phyloP scores from a whole-genome alignment of 2,797 vertebrate species.

The Urocyon cinereoargenteus region DNA sequence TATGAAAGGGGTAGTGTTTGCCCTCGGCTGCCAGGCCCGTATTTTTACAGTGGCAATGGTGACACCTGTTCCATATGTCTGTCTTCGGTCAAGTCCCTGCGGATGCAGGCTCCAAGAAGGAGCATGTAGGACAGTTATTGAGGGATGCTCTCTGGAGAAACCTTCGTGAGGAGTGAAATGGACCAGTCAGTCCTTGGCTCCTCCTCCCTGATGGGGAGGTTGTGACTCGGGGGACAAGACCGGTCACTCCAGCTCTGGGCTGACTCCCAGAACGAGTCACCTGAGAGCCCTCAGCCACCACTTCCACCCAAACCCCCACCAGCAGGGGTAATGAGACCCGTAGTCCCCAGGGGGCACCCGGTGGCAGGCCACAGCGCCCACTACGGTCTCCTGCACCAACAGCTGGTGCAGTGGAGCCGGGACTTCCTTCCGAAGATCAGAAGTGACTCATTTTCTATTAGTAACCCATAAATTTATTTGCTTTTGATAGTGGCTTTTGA shows the following conservation, averaged over 20 bases:
- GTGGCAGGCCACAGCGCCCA: neutral
- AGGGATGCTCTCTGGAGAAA: neutral
- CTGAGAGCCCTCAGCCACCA: accelerated
- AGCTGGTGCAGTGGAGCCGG: neutral
- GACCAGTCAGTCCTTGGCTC: neutral
- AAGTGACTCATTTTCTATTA: neutral
- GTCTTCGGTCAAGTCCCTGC: neutral
- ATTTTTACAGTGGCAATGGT: neutral
- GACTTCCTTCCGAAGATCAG: slow-evolving; percentile 10
- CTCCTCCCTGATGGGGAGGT: no score
- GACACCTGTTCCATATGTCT: neutral
- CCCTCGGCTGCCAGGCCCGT: neutral
- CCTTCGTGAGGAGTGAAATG: neutral
- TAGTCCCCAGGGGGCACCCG: neutral
- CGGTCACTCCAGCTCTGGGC: neutral
- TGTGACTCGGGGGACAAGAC: neutral
- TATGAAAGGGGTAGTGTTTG: neutral
- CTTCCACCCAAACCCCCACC: neutral
- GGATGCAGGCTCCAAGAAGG: neutral
- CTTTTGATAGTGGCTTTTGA: slow-evolving; percentile 30
- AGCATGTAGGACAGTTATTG: neutral
- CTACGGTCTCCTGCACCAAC: neutral
- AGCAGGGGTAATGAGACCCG: neutral
- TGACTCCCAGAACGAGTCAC: neutral
- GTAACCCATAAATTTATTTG: neutral